A percentile compares a stretch with the other conserved stretches of the same genome.
Conservation (phyloP, 2,888 invertebrate species). For the Hypomecis punctinalis region DNA sequence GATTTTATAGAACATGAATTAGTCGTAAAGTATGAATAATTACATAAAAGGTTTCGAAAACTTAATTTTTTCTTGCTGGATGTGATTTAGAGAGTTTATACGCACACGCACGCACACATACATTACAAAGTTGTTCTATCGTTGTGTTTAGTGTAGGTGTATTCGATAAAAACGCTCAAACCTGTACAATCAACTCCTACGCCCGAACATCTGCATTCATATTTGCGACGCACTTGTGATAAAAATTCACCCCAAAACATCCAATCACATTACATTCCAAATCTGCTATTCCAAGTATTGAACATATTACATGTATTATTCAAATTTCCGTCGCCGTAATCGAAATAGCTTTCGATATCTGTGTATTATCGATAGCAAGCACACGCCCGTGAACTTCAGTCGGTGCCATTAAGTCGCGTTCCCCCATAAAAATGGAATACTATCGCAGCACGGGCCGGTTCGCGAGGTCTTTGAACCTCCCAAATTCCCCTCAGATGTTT, state of each 20-base stretch:
- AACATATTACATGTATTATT: background rate
- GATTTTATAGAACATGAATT: no score
- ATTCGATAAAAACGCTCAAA: background rate
- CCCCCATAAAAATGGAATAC: constrained; percentile 60
- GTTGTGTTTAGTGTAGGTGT: background rate
- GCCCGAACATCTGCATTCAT: background rate
- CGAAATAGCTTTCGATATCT: constrained; percentile 27
- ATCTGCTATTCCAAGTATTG: background rate
- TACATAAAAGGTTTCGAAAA: no score
- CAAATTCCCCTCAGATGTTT: constrained; percentile 74
- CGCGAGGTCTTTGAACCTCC: constrained; percentile 80
- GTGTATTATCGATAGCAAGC: constrained; percentile 36
- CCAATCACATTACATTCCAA: background rate
- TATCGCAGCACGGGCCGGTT: constrained; percentile 67
- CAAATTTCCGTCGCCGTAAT: constrained; percentile 13
- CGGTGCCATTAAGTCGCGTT: constrained; percentile 44
- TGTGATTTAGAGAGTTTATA: no score
- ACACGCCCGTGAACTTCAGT: constrained; percentile 65
- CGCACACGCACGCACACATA: no score
- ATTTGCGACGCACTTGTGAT: background rate
- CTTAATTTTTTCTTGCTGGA: no score
- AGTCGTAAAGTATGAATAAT: no score
- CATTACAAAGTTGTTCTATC: no score
- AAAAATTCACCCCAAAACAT: background rate
- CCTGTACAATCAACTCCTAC: background rate